These are phyloP conservation scores for Zoanthus sansibaricus DNA, from an alignment of 92 coral and sea anemone genomes.

Conservation along the genomic window DNA sequence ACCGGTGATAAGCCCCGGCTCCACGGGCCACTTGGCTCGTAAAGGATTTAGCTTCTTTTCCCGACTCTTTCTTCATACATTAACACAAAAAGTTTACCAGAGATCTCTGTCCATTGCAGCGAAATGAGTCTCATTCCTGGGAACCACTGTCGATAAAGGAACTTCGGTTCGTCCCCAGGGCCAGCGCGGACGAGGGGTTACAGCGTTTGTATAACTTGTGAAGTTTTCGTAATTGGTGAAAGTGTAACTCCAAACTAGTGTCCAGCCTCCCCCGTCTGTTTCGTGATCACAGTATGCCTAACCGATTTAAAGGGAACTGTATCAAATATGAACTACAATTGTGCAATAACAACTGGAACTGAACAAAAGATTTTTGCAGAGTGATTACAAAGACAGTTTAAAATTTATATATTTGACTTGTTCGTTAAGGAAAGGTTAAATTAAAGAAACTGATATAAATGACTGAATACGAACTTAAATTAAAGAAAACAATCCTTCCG, in stretches of 20 bases:
- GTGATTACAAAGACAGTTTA: no score
- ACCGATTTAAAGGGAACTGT: background rate
- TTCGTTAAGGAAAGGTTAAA: no score
- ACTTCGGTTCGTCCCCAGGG: slow-evolving; percentile 32
- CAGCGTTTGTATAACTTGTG: slow-evolving; percentile 17
- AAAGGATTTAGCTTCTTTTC: no score
- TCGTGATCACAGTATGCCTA: slow-evolving; percentile 45
- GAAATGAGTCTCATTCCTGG: slow-evolving; percentile 36
- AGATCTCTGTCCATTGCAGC: slow-evolving; percentile 41
- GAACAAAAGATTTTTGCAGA: no score
- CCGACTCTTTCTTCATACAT: no score
- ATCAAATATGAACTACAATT: background rate
- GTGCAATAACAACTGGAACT: no score
- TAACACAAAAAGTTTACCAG: slow-evolving; percentile 1
- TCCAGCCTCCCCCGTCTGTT: slow-evolving; percentile 51
- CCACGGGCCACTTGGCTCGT: no score
- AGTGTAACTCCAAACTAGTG: slow-evolving; percentile 42
- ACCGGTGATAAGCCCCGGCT: no score
- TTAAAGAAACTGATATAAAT: no score
- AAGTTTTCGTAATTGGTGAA: slow-evolving; percentile 36
- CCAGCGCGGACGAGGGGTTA: slow-evolving; percentile 43
- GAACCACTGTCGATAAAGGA: slow-evolving; percentile 12
- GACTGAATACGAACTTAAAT: no score
- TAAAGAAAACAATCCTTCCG: no score
- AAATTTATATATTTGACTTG: no score